Evolutionary conservation across 2,888 invertebrate species (phyloP), one percentile per base, ranked within the genome.

Genomic region (Lycia hirtaria): DNA sequence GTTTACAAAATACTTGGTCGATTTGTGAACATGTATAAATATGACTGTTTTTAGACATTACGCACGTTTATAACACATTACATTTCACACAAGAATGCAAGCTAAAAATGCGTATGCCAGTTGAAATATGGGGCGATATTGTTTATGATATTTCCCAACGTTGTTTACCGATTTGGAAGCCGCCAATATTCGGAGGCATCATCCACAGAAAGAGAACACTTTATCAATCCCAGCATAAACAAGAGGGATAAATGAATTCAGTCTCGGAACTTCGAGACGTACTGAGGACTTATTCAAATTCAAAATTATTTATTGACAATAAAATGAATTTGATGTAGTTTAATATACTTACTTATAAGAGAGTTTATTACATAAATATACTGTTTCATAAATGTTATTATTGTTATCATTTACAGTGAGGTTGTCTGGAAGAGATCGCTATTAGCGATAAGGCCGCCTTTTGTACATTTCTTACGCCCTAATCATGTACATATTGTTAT

Each of bases 171-270:
- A 63, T 50, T 62, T 65, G 48, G 62, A 52, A 62, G 59, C 56
- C 49, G 59, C 61, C 65, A 62, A 67, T 64, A 62, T 62, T 65
- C 62, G 56, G 45, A 43, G 14, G 49, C 62, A 56, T 64, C 64
- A 64, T 60, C 55, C 59, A 61, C 64, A 44, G 61, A 52, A 64
- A 64, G 67, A 50, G 55, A 68, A 58, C 63, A 53, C 54, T 67
- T 60, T 72, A 75, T 72, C 70, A 72, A 68, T 65, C 54, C 60
- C 64, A 61, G 67, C 58, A 71, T 71, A 75, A 75, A 78, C 72
- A 78, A 70, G 72, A 62, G 65, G 68, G 14, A 28, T 74, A 75
- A 78, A 74, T 75, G 77, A 65, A 41, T 45, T 9, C 15, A 35
- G 10, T 14, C 47, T 24, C 47, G n/a, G 35, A 35, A 15, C 17